A percentile compares a stretch with the other conserved stretches of the same genome.
Evolutionary conservation across 2,888 invertebrate genomes (phyloP).

Genomic region (Philereme vetulata): DNA sequence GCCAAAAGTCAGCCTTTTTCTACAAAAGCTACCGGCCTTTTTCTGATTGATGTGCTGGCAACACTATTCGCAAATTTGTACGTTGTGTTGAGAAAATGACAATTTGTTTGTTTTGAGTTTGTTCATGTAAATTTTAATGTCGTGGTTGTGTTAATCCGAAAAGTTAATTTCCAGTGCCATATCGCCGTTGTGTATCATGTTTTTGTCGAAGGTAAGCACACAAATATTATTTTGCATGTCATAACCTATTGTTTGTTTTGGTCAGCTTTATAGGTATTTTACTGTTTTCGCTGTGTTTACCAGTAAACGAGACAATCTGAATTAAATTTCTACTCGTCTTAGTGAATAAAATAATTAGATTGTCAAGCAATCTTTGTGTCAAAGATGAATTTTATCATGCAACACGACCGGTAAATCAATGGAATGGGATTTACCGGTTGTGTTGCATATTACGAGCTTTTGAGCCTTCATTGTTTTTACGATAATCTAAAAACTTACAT

Average conservation of each 20-base stretch:
- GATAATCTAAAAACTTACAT: no score
- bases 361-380: neutral
- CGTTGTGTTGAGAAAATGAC: neutral
- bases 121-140: neutral
- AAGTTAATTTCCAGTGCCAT: neutral
- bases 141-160: neutral
- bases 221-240: slow-evolving; percentile 1
- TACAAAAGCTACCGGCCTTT: no score
- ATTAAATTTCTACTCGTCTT: neutral
- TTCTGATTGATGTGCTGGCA: no score
- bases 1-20: no score
- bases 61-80: neutral
- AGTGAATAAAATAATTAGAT: neutral
- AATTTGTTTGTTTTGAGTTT: neutral
- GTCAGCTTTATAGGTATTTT: neutral
- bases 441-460: neutral
- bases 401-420: no score
- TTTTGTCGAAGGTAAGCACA: slow-evolving; percentile 19
- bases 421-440: neutral
- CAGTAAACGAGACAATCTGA: neutral
- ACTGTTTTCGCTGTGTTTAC: neutral
- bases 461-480: no score
- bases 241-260: slow-evolving; percentile 23
- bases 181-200: slow-evolving; percentile 14
- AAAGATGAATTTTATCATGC: neutral